Evolutionary conservation across 2,888 invertebrate species (phyloP).

Genomic region (Drosophila antonietae): DNA sequence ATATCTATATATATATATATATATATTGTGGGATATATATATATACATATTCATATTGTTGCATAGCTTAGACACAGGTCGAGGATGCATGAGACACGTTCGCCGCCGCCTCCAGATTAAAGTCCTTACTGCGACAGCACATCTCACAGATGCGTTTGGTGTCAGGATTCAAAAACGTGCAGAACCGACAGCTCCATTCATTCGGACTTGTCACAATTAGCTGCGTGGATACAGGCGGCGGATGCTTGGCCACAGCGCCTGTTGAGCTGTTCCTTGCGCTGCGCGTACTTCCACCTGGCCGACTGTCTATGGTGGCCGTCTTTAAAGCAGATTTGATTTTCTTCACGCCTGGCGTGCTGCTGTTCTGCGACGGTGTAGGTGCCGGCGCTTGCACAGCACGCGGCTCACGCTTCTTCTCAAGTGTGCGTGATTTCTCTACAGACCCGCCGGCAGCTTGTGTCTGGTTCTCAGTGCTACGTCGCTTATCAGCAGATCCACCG

Average conservation of each 20-base stretch:
- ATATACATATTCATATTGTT: slow-evolving; percentile 12
- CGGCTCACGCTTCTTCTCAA: slow-evolving; percentile 66
- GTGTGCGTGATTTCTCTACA: slow-evolving; percentile 63
- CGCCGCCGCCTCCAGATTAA: slow-evolving; percentile 82
- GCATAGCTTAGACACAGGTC: slow-evolving; percentile 81
- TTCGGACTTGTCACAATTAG: slow-evolving; percentile 79
- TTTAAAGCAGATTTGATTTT: slow-evolving; percentile 77
- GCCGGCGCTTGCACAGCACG: slow-evolving; percentile 49
- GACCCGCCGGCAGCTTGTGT: slow-evolving; percentile 16
- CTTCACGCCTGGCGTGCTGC: slow-evolving; percentile 59
- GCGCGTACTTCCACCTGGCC: slow-evolving; percentile 24
- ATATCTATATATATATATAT: not conserved
- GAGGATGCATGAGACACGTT: slow-evolving; percentile 79
- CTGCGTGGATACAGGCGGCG: slow-evolving; percentile 71
- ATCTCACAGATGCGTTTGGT: slow-evolving; percentile 88
- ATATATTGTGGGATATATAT: not conserved
- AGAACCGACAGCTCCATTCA: slow-evolving; percentile 88
- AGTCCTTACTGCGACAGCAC: slow-evolving; percentile 87
- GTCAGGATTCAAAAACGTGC: slow-evolving; percentile 88
- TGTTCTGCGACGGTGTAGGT: slow-evolving; percentile 47
- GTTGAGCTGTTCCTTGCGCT: slow-evolving; percentile 38
- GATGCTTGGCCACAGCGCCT: slow-evolving; percentile 68
- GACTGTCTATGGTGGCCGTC: slow-evolving; percentile 62
- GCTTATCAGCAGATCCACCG: slow-evolving; percentile 51
- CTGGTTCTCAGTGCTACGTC: slow-evolving; percentile 44